phyloP scores from a whole-genome alignment of 2,888 invertebrate species.

The Hetaerina titia region DNA sequence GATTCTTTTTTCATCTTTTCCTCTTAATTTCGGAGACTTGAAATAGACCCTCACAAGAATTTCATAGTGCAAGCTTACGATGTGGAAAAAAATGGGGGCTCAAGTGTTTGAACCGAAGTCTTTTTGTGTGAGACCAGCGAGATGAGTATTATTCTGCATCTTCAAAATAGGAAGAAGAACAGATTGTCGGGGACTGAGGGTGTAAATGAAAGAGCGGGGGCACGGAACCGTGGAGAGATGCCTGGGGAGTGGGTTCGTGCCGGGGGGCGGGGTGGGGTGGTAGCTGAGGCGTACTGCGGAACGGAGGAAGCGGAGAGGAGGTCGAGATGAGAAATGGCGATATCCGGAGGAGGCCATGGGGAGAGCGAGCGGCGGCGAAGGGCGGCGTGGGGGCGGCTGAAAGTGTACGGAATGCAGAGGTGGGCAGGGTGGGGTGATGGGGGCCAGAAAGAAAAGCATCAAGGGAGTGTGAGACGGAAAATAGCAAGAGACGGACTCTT shows the following conservation, averaged over 20 bases:
- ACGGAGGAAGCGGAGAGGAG: neutral
- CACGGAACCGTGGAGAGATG: neutral
- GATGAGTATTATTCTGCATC: neutral
- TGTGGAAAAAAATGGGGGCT: neutral
- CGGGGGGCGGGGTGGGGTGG: neutral
- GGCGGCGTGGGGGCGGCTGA: neutral
- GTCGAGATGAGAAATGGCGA: constrained; percentile 13
- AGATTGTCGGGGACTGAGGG: neutral
- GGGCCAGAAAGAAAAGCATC: neutral
- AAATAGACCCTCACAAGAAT: neutral
- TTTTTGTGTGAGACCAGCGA: constrained; percentile 4
- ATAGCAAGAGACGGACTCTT: neutral
- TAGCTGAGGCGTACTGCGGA: neutral
- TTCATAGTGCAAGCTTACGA: neutral
- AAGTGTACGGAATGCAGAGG: neutral
- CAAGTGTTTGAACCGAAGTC: neutral
- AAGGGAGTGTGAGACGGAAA: neutral
- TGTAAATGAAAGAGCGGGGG: too few relatives aligned
- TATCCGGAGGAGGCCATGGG: neutral
- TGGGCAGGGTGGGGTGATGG: neutral
- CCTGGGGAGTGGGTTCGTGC: neutral
- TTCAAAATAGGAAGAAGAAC: neutral
- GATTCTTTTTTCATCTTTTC: neutral
- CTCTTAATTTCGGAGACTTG: neutral
- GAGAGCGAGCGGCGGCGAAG: neutral